These are phyloP conservation scores for Diuraphis noxia DNA, from an alignment of 1,140 invertebrate species.

Conservation along the genomic window DNA sequence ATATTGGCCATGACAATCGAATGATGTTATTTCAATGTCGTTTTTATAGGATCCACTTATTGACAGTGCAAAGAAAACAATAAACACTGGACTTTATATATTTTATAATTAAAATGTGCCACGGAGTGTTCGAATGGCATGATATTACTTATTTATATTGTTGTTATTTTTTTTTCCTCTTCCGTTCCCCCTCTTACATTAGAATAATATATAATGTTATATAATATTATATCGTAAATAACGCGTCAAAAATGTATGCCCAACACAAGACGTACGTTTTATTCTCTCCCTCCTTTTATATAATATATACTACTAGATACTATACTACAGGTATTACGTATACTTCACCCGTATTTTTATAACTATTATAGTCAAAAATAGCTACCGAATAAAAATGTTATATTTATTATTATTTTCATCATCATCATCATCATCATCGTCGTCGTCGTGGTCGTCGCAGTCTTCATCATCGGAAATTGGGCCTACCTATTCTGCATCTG, in stretches of 20 bases:
- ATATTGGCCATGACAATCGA: not conserved
- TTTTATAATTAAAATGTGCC: not conserved
- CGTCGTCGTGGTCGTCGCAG: not conserved
- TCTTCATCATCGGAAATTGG: not conserved
- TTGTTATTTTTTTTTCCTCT: not conserved
- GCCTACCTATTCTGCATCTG: not conserved
- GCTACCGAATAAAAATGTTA: not conserved
- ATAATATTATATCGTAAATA: not conserved
- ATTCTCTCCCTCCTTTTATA: not conserved
- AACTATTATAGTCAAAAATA: not conserved
- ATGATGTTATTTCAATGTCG: not conserved
- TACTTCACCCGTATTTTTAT: not conserved
- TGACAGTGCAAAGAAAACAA: not conserved
- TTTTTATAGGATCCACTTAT: not conserved
- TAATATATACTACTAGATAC: too few species aligned
- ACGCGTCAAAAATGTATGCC: not conserved
- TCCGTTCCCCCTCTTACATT: not conserved
- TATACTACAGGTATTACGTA: not conserved
- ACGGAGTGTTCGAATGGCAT: not conserved
- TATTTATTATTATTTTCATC: not conserved
- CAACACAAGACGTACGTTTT: not conserved
- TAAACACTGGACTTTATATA: not conserved
- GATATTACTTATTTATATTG: not conserved
- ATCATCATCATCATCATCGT: not conserved
- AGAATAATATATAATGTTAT: not conserved